phyloP scores from a whole-genome alignment of 2,888 invertebrate genomes.

The Rhingia campestris region DNA sequence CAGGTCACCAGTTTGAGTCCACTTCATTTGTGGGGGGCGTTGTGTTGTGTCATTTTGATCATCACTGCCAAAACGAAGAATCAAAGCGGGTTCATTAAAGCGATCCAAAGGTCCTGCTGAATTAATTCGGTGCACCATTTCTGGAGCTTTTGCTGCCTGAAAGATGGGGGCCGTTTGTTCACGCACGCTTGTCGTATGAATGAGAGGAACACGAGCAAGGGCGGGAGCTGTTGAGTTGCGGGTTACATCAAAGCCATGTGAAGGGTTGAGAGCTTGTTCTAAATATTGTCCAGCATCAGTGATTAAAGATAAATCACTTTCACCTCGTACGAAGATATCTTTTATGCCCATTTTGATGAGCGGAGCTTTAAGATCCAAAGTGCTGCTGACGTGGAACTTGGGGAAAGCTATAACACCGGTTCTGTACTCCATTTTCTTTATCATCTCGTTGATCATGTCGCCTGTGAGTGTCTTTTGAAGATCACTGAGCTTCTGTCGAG shows the following conservation, averaged over 20 bases:
- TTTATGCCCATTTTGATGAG: slow-evolving; percentile 85
- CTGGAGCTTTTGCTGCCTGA: too few relatives aligned
- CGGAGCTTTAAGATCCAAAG: slow-evolving; percentile 84
- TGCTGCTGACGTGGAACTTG: slow-evolving; percentile 88
- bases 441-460: slow-evolving; percentile 81
- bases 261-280: background rate
- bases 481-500: slow-evolving; percentile 81
- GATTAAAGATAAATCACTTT: slow-evolving; percentile 88
- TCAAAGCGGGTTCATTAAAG: too few relatives aligned
- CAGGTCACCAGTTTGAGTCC: slow-evolving; percentile 18
- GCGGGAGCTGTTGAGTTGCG: too few relatives aligned
- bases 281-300: slow-evolving; percentile 77
- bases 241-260: background rate
- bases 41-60: too few relatives aligned
- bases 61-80: too few relatives aligned
- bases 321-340: slow-evolving; percentile 85
- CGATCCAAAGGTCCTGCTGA: too few relatives aligned
- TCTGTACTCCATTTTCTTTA: slow-evolving; percentile 79
- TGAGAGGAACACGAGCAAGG: too few relatives aligned
- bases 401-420: slow-evolving; percentile 86
- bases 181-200: too few relatives aligned
- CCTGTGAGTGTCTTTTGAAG: slow-evolving; percentile 83
- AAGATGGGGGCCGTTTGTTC: too few relatives aligned
- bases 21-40: too few relatives aligned
- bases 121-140: too few relatives aligned